A percentile compares a stretch with the other conserved stretches of the same genome.
phyloP scores from a whole-genome alignment of 2,888 invertebrate genomes.

The Limnephilus lunatus region DNA sequence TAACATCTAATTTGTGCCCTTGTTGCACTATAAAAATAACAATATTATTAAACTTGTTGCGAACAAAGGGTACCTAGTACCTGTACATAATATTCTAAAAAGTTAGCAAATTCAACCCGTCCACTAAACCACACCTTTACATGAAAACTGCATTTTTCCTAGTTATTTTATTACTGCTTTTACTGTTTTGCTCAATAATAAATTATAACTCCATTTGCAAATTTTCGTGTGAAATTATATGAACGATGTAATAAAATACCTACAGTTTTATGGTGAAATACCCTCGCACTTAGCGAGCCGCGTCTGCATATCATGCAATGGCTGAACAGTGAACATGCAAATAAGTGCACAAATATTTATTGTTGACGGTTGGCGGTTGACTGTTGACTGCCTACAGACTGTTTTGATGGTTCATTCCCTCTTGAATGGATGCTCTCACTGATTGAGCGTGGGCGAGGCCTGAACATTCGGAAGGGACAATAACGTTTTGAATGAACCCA shows the following conservation, averaged over 20 bases:
- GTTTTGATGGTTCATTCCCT: neutral
- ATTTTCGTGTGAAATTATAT: neutral
- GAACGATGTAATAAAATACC: neutral
- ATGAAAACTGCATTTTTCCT: neutral
- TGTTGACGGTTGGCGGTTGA: neutral
- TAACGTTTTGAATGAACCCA: neutral
- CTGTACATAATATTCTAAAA: neutral
- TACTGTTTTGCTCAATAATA: neutral
- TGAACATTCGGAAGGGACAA: neutral
- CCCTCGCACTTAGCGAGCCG: conserved; percentile 19
- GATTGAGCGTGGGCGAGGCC: conserved; percentile 27
- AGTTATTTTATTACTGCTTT: neutral
- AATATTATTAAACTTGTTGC: neutral
- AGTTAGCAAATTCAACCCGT: neutral
- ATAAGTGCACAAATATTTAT: neutral
- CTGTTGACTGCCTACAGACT: neutral
- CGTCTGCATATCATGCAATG: conserved; percentile 29
- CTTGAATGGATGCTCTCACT: conserved; percentile 19
- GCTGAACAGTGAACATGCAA: neutral
- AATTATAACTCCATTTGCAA: neutral
- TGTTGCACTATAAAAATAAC: neutral
- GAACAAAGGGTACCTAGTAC: neutral
- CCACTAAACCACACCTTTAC: neutral
- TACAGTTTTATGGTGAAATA: neutral
- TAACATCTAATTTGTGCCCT: neutral